Base-by-base conservation (phyloP, 2,797 vertebrate genomes). In the Notoglanidium macrostoma region DNA sequence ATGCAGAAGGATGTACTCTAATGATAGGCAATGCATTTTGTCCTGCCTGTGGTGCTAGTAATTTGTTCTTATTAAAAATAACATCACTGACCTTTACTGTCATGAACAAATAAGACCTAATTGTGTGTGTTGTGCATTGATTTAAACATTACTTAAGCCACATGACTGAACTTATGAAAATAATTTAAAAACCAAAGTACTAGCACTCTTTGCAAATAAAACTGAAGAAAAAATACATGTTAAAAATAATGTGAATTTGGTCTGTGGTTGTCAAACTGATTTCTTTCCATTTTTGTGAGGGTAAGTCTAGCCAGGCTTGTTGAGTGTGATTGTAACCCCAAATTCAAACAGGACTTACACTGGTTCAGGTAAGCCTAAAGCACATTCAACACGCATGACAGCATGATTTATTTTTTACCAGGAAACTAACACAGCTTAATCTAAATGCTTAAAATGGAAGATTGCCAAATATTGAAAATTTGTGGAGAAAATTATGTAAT, bases 101-200 rank as follows among this genome's bases (percentile, higher is more conserved):
- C 67, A 9, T 51, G 17, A 65, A 80, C 55, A 80, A 80, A 80
- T 8, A 80, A 80, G 55, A 80, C 21, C 55, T 59, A 81, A 81
- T 68, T 83, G 83, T 73, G 44, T 81, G 55, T 54, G 67, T 29
- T 55, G 17, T 57, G 11, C 35, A 51, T 54, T 12, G 26, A 84
- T 40, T 70, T 78, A 70, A 14, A 86, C 70, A 85, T 44, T 61
- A 78, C 85, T 83, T 82, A 57, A 40, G 35, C 86, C 65, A 89
- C n/a, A 83, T 76, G 61, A 78, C 54, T 35, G 72, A 55, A 85
- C 32, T n/a, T 14, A n/a, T 51, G 15, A 74, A 49, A 15, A 51
- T n/a, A 49, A 17, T 76, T 76, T 21, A 35, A 57, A 35, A 21
- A 21, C 19, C 54, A 79, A 59, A 55, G 51, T 73, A 73, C 70